Evolutionary conservation across 2,113 vertebrate genomes (phyloP).

Genomic region (Bucco capensis): DNA sequence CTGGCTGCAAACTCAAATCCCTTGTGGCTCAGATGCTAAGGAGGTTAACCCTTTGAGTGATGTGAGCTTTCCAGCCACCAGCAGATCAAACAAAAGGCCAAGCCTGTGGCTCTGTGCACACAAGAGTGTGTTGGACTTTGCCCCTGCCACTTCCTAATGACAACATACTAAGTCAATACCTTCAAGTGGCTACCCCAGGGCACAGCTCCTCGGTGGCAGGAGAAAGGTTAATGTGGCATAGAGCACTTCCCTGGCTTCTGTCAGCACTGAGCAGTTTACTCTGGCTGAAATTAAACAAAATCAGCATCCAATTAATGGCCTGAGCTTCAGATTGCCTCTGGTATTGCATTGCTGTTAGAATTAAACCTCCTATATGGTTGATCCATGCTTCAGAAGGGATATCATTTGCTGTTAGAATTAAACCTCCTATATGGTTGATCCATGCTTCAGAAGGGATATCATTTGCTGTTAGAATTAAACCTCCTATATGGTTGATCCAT

Average conservation of each 20-base stretch:
- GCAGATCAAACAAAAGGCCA: constrained; percentile 6
- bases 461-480: constrained; percentile 21
- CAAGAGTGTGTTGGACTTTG: background rate
- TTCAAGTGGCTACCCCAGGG: background rate
- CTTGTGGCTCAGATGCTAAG: background rate
- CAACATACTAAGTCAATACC: constrained; percentile 12
- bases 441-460: background rate
- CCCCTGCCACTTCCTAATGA: constrained; percentile 8
- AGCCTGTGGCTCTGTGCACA: background rate
- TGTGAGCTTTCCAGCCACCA: background rate
- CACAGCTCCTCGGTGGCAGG: background rate
- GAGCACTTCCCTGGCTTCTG: constrained; percentile 26
- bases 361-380: constrained; percentile 1
- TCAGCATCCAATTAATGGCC: constrained; percentile 1
- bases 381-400: background rate
- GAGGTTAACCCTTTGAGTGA: background rate
- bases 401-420: background rate
- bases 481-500: background rate
- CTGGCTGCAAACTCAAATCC: background rate
- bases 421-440: background rate
- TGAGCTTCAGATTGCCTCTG: constrained; percentile 34
- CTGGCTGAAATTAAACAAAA: constrained; percentile 54
- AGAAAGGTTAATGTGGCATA: constrained; percentile 37
- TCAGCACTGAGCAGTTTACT: constrained; percentile 17
- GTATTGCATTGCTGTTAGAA: constrained; percentile 5